phyloP scores from a whole-genome alignment of 1,140 invertebrate species.

The Helicorthomorpha holstii region DNA sequence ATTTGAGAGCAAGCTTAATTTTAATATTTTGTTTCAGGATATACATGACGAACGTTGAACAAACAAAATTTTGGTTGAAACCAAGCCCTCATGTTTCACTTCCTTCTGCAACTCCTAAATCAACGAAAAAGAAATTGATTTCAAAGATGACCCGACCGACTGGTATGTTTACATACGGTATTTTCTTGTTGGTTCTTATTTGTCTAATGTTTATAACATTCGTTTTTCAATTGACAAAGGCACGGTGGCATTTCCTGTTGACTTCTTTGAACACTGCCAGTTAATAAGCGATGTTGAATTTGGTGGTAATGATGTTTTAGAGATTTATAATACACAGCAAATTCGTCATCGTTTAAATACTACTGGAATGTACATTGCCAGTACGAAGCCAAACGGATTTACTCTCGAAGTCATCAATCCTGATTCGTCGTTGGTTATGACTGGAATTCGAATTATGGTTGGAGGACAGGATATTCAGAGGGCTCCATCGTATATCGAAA shows the following conservation, averaged over 20 bases:
- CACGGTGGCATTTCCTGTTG: conserved; percentile 61
- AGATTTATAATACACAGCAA: conserved; percentile 89
- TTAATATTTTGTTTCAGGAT: conserved; percentile 36
- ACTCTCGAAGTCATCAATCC: conserved; percentile 73
- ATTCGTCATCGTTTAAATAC: conserved; percentile 84
- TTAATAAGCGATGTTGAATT: conserved; percentile 83
- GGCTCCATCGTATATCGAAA: conserved; percentile 65
- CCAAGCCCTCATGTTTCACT: conserved; percentile 14
- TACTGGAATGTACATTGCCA: conserved; percentile 73
- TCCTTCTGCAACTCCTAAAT: conserved; percentile 17
- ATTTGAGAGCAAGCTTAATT: background rate
- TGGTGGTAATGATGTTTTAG: conserved; percentile 84
- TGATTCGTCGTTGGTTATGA: conserved; percentile 62
- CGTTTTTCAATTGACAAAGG: conserved; percentile 21
- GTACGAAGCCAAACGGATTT: conserved; percentile 73
- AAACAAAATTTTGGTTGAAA: conserved; percentile 33
- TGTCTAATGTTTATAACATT: background rate
- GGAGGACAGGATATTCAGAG: conserved; percentile 72
- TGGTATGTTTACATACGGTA: background rate
- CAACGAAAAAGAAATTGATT: conserved; percentile 29
- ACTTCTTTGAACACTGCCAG: conserved; percentile 92
- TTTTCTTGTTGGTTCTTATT: background rate
- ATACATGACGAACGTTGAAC: conserved; percentile 36
- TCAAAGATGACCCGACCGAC: conserved; percentile 19
- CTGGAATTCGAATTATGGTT: conserved; percentile 61